Conservation (phyloP, 2,888 invertebrate genomes). For the Bursaphelenchus okinawaensis region DNA sequence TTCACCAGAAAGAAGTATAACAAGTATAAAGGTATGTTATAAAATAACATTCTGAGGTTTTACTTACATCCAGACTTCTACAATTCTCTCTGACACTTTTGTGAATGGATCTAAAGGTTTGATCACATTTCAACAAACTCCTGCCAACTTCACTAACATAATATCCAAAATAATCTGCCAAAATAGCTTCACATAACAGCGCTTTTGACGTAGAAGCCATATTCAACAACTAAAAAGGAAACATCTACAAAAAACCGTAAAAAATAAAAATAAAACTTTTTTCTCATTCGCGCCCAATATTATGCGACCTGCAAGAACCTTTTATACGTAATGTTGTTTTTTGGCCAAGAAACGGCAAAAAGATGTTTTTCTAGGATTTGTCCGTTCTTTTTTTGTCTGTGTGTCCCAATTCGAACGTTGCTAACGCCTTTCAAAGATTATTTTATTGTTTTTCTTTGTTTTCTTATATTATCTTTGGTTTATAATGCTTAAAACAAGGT, state of each 20-base stretch:
- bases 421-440: too few relatives aligned
- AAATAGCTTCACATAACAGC: slow-evolving; percentile 35
- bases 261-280: neutral
- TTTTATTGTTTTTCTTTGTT: too few relatives aligned
- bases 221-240: neutral
- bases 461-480: too few relatives aligned
- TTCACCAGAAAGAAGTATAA: neutral
- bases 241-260: neutral
- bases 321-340: neutral
- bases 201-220: slow-evolving; percentile 5
- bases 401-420: too few relatives aligned
- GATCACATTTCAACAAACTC: slow-evolving; percentile 11
- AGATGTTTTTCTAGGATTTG: neutral
- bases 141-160: slow-evolving; percentile 20
- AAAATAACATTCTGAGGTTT: too few relatives aligned
- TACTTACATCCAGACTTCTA: slow-evolving; percentile 3
- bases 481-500: too few relatives aligned
- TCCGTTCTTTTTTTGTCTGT: neutral
- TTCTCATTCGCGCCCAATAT: neutral
- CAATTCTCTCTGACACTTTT: neutral
- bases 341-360: neutral
- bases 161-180: slow-evolving; percentile 49
- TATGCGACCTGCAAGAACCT: neutral
- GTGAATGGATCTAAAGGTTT: slow-evolving; percentile 1
- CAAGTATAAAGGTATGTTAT: too few relatives aligned